Percentiles rank a stretch among this genome's conserved stretches.
These are phyloP conservation scores for Hypomesus transpacificus DNA, from an alignment of 2,113 vertebrate species.

Conservation along the genomic window DNA sequence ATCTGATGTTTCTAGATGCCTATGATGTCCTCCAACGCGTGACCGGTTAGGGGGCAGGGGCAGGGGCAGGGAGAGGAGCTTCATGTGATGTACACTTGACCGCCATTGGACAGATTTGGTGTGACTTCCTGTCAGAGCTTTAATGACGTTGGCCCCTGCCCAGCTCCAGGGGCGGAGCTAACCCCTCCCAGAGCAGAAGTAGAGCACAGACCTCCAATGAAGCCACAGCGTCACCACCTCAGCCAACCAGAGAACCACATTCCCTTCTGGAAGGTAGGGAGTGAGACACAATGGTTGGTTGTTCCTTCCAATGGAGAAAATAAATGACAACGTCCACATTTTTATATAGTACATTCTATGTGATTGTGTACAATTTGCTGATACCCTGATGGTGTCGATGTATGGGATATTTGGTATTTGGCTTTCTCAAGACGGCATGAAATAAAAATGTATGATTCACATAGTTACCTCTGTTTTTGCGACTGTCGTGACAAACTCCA, in stretches of 20 bases:
- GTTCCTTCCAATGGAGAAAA: slow-evolving; percentile 39
- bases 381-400: slow-evolving; percentile 70
- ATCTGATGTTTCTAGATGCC: slow-evolving; percentile 18
- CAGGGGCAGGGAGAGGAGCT: slow-evolving; percentile 14
- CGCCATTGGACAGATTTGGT: slow-evolving; percentile 43
- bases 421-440: slow-evolving; percentile 70
- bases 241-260: slow-evolving; percentile 53
- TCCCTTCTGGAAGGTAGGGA: slow-evolving; percentile 38
- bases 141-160: slow-evolving; percentile 33
- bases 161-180: slow-evolving; percentile 22
- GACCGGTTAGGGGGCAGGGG: slow-evolving; percentile 16
- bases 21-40: slow-evolving; percentile 9
- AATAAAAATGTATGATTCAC: slow-evolving; percentile 72
- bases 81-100: slow-evolving; percentile 26
- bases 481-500: slow-evolving; percentile 56
- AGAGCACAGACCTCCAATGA: slow-evolving; percentile 55
- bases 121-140: slow-evolving; percentile 37
- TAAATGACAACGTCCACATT: slow-evolving; percentile 50
- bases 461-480: slow-evolving; percentile 70
- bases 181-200: slow-evolving; percentile 18
- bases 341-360: slow-evolving; percentile 73
- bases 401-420: slow-evolving; percentile 72
- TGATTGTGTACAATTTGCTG: slow-evolving; percentile 75
- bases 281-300: slow-evolving; percentile 53
- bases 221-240: slow-evolving; percentile 52